phyloP scores from a whole-genome alignment of 2,797 vertebrate species.

The Enteromius viviparus region DNA sequence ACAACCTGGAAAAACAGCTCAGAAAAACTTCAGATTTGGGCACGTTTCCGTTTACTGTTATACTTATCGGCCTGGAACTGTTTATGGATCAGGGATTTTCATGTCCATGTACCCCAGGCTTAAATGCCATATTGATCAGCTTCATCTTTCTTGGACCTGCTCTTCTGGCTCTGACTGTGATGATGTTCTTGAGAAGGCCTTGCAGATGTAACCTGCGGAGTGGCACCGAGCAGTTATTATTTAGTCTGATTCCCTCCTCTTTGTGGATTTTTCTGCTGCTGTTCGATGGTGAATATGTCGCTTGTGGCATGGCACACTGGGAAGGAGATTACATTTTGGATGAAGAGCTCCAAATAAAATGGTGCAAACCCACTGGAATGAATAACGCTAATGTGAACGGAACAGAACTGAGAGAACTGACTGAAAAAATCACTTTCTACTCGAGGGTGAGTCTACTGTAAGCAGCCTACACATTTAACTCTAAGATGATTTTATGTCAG shows the following conservation, averaged over 20 bases:
- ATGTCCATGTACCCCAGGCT: not conserved
- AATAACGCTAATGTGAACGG: not conserved
- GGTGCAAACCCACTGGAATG: not conserved
- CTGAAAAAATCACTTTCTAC: not conserved
- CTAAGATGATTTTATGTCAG: too few relatives aligned
- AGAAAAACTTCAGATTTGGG: not conserved
- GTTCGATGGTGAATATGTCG: not conserved
- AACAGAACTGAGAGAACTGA: not conserved
- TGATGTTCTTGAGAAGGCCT: not conserved
- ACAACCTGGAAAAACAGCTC: not conserved
- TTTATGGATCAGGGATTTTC: constrained; percentile 11
- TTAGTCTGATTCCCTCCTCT: not conserved
- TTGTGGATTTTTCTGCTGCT: constrained; percentile 25
- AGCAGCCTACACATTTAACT: too few relatives aligned
- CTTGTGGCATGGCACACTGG: not conserved
- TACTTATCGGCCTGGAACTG: not conserved
- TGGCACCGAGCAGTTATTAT: not conserved
- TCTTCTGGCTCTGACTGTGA: constrained; percentile 6
- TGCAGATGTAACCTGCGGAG: not conserved
- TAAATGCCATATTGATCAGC: not conserved
- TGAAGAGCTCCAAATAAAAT: not conserved
- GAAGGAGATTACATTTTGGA: constrained; percentile 10
- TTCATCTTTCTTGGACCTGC: constrained; percentile 9
- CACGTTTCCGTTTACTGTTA: not conserved
- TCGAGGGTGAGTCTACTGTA: not conserved